phyloP scores from a whole-genome alignment of 2,797 vertebrate species.

The Urosaurus nigricauda region DNA sequence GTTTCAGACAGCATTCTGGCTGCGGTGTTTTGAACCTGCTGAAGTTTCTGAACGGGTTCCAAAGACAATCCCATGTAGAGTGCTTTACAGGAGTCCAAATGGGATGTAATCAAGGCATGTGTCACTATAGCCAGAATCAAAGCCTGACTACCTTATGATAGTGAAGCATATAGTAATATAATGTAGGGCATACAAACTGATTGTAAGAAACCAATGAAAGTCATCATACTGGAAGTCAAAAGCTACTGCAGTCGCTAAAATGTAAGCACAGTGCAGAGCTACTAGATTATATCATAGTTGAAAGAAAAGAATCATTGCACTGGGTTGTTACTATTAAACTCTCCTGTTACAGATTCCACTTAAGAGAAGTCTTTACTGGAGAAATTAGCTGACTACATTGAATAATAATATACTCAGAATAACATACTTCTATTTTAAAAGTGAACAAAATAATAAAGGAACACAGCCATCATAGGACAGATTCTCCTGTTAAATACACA shows the following conservation, averaged over 20 bases:
- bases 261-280: background rate
- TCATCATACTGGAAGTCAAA: background rate
- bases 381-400: rapidly evolving
- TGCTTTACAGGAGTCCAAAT: too few species aligned
- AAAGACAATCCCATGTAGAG: too few species aligned
- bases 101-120: too few species aligned
- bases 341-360: rapidly evolving
- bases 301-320: background rate
- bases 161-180: background rate
- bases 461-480: background rate
- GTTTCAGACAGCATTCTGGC: too few species aligned
- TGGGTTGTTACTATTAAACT: background rate
- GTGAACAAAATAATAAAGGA: slow-evolving; percentile 3
- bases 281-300: background rate
- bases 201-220: background rate
- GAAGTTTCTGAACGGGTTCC: too few species aligned
- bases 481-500: slow-evolving; percentile 17
- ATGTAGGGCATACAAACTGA: background rate
- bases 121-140: background rate
- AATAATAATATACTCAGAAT: background rate
- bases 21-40: too few species aligned
- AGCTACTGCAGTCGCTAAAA: background rate
- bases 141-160: background rate
- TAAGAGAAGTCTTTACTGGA: rapidly evolving
- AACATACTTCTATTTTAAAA: background rate